Base-by-base conservation (phyloP, 2,888 invertebrate species). In the Chloroclysta siterata region DNA sequence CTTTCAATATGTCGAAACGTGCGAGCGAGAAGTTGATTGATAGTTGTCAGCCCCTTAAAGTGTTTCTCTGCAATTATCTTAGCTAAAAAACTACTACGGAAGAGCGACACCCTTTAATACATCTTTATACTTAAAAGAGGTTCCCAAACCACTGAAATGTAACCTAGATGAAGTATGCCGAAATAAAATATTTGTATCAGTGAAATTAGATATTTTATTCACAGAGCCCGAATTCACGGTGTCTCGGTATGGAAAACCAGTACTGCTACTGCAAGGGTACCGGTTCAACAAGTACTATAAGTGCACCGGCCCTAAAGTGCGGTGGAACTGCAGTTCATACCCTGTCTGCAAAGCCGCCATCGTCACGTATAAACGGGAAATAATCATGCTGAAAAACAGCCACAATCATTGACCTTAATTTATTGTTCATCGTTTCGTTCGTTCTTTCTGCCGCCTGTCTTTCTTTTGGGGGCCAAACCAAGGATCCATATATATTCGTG, bases 291-390 rank as follows among this genome's bases (percentile, higher is more conserved):
- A 72, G 28, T 68, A 75, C 22, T 72, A 74, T 51, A 71, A 65
- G 47, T 77, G 77, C 51, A 69, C 52, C n/a, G 72, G 73, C 5
- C 69, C 72, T 0, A 76, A 68, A 28, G 69, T 59, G 0, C 47
- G 72, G 15, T 83, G 82, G 81, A 67, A 66, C 2, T 57, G 72
- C 39, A 13, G 56, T 15, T n/a, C 14, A 6, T 48, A 56, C 22
- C 48, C n/a, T 0, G 77, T 78, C 1, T 85, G 85, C 59, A 69
- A 71, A 15, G 84, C 84, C 6, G 72, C 65, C 28, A 51, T 83
- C 39, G 71, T 72, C 39, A 85, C 85, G 0, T 42, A 74, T 0
- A 62, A 77, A 10, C 63, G 77, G 44, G 63, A 62, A 7, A 76
- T 85, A 8, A 64, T 87, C 5, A 71, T 55, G 28, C 10, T 22